Conservation (phyloP, 2,888 invertebrate genomes). For the Phortica magna region DNA sequence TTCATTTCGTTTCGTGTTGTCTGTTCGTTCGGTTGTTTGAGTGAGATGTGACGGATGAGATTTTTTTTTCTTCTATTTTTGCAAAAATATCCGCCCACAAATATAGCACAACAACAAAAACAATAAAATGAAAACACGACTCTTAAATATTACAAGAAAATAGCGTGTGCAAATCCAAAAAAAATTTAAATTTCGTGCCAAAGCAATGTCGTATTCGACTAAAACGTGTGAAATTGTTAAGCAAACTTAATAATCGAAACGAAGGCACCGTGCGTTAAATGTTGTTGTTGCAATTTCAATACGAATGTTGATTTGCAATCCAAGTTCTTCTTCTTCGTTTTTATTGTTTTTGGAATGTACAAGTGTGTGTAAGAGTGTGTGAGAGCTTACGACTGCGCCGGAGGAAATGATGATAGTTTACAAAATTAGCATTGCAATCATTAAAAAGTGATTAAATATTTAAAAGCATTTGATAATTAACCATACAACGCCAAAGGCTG, state of each 20-base stretch:
- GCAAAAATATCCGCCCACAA: background rate
- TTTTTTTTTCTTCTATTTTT: background rate
- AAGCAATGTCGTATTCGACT: slow-evolving; percentile 23
- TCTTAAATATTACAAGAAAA: background rate
- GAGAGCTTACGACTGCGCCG: background rate
- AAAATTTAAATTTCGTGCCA: background rate
- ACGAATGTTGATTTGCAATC: background rate
- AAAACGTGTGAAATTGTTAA: slow-evolving; percentile 19
- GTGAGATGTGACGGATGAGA: background rate
- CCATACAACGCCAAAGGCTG: background rate
- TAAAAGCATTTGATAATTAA: background rate
- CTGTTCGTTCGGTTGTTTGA: background rate
- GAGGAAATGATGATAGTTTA: slow-evolving; percentile 15
- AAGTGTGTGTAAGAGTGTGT: background rate
- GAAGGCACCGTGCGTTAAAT: background rate
- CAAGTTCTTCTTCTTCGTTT: background rate
- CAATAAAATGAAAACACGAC: background rate
- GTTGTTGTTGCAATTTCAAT: background rate
- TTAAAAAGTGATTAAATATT: slow-evolving; percentile 20
- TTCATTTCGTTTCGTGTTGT: background rate
- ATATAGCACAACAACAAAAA: background rate
- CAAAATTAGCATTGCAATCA: slow-evolving; percentile 19
- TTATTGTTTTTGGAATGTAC: background rate
- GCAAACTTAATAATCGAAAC: background rate
- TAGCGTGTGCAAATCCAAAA: background rate